phyloP scores from a whole-genome alignment of 2,888 invertebrate genomes.

The Busseola fusca region DNA sequence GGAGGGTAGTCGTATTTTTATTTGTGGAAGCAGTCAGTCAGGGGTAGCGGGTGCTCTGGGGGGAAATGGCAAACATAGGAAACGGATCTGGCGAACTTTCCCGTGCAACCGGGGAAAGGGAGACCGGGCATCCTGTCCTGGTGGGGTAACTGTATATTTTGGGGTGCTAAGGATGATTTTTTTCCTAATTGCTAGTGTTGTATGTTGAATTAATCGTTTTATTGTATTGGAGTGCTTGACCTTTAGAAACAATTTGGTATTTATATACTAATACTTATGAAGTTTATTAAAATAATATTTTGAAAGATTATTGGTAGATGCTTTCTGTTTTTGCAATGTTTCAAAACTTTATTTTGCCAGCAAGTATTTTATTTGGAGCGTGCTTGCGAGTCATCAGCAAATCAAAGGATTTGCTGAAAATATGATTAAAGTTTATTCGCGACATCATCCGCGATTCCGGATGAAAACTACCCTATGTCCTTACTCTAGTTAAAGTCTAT shows the following conservation, averaged over 20 bases:
- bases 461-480: too few species aligned
- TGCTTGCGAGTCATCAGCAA: not conserved
- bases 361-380: too few species aligned
- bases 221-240: constrained; percentile 10
- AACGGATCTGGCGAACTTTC: constrained; percentile 85
- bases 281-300: not conserved
- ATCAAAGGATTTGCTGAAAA: not conserved
- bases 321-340: too few species aligned
- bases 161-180: constrained; percentile 35
- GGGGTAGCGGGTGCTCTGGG: constrained; percentile 67
- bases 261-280: too few species aligned
- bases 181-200: constrained; percentile 21
- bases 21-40: constrained; percentile 78
- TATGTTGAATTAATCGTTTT: constrained; percentile 22
- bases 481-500: too few species aligned
- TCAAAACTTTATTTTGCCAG: not conserved
- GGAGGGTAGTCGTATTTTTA: constrained; percentile 82
- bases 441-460: too few species aligned
- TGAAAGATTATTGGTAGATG: not conserved
- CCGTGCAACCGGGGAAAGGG: constrained; percentile 81
- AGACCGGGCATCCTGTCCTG: constrained; percentile 72
- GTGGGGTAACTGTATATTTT: constrained; percentile 71
- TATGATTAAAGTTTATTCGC: not conserved
- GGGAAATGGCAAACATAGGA: constrained; percentile 85
- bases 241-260: not conserved